Evolutionary conservation across 1,140 invertebrate genomes (phyloP).

Genomic region (Temnothorax curvispinosus): DNA sequence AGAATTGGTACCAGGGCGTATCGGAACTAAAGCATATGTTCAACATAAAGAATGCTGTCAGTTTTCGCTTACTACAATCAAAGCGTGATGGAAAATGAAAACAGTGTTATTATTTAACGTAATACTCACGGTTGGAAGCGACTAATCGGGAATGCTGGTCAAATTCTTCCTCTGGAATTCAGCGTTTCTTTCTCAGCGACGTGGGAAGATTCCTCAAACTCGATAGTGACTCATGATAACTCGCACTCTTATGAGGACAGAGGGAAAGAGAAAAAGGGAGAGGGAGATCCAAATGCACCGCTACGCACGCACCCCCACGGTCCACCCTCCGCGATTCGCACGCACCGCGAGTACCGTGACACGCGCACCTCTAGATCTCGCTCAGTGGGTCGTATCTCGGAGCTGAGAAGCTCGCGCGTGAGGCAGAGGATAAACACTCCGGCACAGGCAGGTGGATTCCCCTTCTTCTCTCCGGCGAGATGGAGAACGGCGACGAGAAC

Average conservation of each 20-base stretch:
- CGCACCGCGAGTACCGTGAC: conserved; percentile 14
- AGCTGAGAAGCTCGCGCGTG: not conserved
- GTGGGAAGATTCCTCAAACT: conserved; percentile 10
- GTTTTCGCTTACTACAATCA: not conserved
- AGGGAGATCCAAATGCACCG: not conserved
- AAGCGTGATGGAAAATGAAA: not conserved
- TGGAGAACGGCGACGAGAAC: conserved; percentile 35
- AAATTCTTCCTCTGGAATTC: not conserved
- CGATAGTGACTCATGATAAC: not conserved
- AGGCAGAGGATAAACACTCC: conserved; percentile 32
- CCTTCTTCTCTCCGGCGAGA: not conserved
- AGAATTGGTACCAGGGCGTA: not conserved
- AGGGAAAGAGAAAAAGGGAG: not conserved
- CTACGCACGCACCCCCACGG: conserved; percentile 11
- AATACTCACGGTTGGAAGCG: conserved; percentile 12
- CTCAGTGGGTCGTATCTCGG: not conserved
- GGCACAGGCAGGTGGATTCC: conserved; percentile 28
- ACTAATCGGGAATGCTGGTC: not conserved
- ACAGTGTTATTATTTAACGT: not conserved
- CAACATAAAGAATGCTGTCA: not conserved
- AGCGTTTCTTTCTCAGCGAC: not conserved
- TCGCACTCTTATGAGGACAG: not conserved
- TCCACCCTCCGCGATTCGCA: not conserved
- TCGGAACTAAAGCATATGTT: not conserved
- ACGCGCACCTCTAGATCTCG: not conserved